Evolutionary conservation across 2,888 invertebrate genomes (phyloP).

Genomic region (Ornithoptera priamus): DNA sequence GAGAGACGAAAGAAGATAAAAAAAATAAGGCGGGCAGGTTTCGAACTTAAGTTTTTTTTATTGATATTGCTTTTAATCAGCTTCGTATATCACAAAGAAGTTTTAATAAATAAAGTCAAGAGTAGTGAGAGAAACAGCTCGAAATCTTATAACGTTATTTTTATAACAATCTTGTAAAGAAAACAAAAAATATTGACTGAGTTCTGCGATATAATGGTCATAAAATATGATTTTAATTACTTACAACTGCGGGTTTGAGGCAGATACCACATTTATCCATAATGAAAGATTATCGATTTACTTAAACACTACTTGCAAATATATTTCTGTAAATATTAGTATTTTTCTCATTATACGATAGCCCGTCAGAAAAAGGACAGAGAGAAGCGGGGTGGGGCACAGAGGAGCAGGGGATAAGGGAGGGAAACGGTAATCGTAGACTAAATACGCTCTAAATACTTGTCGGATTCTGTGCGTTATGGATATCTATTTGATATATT

Average conservation of each 20-base stretch:
- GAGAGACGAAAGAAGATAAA: conserved; percentile 58
- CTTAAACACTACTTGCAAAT: conserved; percentile 51
- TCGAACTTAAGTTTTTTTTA: conserved; percentile 67
- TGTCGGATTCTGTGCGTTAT: neutral
- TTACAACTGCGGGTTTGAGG: conserved; percentile 69
- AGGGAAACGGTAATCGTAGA: conserved; percentile 37
- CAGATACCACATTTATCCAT: conserved; percentile 78
- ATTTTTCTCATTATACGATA: conserved; percentile 56
- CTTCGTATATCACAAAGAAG: conserved; percentile 32
- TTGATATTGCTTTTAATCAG: conserved; percentile 41
- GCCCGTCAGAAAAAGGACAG: conserved; percentile 54
- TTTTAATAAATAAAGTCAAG: conserved; percentile 35
- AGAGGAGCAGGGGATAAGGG: conserved; percentile 51
- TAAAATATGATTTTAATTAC: conserved; percentile 45
- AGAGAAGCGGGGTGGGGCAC: conserved; percentile 59
- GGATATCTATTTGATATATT: neutral
- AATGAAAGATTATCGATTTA: conserved; percentile 41
- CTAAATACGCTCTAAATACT: neutral
- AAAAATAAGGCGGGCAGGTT: conserved; percentile 77
- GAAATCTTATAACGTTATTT: conserved; percentile 59
- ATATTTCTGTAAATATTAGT: conserved; percentile 58
- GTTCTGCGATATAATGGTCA: conserved; percentile 50
- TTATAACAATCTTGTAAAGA: conserved; percentile 66
- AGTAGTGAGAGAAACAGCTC: conserved; percentile 31
- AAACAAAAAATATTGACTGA: conserved; percentile 71